Percentiles rank a stretch among this genome's conserved stretches.
phyloP scores from a whole-genome alignment of 2,113 vertebrate genomes.

The Candoia aspera region DNA sequence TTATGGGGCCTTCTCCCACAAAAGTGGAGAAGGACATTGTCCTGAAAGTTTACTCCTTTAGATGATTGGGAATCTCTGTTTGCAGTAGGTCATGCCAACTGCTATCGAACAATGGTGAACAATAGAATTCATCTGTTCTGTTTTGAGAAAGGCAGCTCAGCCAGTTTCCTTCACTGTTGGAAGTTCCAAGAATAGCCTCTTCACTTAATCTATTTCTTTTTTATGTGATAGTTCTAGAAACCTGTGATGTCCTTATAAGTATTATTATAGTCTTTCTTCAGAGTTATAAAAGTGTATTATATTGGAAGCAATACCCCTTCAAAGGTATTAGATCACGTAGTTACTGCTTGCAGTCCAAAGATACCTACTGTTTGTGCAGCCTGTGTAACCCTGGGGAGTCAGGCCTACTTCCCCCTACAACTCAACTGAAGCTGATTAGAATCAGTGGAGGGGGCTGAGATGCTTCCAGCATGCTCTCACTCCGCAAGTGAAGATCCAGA shows the following conservation, averaged over 20 bases:
- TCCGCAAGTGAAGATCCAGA: not conserved
- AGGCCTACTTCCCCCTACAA: not conserved
- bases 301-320: not conserved
- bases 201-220: not conserved
- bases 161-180: not conserved
- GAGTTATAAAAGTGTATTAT: not conserved
- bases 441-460: not conserved
- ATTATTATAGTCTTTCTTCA: not conserved
- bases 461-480: not conserved
- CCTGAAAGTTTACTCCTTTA: not conserved
- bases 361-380: not conserved
- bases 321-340: not conserved
- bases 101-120: not conserved
- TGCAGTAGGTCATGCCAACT: conserved; percentile 31
- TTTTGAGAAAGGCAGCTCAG: conserved; percentile 1
- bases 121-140: conserved; percentile 24
- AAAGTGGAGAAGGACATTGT: not conserved
- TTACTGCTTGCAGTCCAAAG: not conserved
- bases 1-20: conserved; percentile 30
- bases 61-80: not conserved
- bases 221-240: not conserved
- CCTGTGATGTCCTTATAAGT: not conserved
- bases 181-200: not conserved
- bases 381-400: not conserved
- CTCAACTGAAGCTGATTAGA: not conserved